phyloP scores from a whole-genome alignment of 2,113 vertebrate genomes.

The Carassius carassius region DNA sequence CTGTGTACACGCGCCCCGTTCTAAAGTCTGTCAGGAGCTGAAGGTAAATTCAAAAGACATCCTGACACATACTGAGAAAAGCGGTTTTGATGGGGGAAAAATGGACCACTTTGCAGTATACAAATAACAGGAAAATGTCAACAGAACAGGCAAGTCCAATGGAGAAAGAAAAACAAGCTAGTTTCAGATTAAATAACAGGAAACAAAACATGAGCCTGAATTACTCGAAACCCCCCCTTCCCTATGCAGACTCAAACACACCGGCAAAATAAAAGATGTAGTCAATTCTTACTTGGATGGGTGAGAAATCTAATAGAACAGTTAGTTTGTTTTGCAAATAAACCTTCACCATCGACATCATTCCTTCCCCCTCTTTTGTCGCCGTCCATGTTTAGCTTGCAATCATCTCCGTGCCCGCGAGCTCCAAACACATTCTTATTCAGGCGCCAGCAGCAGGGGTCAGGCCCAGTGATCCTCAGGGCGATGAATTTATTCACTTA shows the following conservation, averaged over 20 bases:
- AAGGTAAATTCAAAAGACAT: constrained; percentile 80
- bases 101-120: constrained; percentile 78
- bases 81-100: constrained; percentile 77
- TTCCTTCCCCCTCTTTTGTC: constrained; percentile 29
- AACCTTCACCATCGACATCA: constrained; percentile 39
- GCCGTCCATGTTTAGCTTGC: constrained; percentile 48
- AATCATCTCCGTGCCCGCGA: constrained; percentile 44
- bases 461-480: constrained; percentile 65
- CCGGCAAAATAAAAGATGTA: constrained; percentile 36
- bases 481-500: constrained; percentile 76
- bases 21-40: constrained; percentile 74
- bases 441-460: constrained; percentile 58
- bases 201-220: constrained; percentile 70
- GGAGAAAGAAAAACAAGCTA: constrained; percentile 73
- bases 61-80: constrained; percentile 74
- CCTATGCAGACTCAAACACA: not conserved
- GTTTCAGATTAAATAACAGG: constrained; percentile 75
- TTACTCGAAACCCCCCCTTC: constrained; percentile 61
- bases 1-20: constrained; percentile 68
- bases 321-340: constrained; percentile 43
- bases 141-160: constrained; percentile 73
- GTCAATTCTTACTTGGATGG: constrained; percentile 7
- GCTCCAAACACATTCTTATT: constrained; percentile 57
- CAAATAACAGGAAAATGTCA: constrained; percentile 76
- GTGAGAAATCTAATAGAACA: constrained; percentile 34